Conservation (phyloP, 2,113 vertebrate species). For the Lichenostomus cassidix region DNA sequence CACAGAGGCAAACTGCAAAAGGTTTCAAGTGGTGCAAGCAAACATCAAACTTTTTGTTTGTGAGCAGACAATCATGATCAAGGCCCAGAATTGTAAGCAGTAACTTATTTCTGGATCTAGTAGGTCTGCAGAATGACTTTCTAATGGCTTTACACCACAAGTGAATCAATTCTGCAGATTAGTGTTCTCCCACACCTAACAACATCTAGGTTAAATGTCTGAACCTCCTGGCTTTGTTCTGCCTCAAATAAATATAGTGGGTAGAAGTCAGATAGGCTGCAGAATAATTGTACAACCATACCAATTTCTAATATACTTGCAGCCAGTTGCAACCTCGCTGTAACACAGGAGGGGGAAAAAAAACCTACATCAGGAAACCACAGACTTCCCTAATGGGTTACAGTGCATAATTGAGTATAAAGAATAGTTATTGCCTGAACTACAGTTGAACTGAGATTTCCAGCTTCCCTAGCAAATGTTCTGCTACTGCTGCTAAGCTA, state of each 20-base stretch:
- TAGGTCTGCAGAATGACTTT: not conserved
- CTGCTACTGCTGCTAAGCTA: conserved; percentile 53
- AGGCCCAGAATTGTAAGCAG: not conserved
- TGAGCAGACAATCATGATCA: not conserved
- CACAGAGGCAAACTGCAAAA: not conserved
- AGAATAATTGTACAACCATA: not conserved
- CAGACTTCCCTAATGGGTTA: conserved; percentile 70
- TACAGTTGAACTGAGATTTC: conserved; percentile 71
- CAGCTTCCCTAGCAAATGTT: conserved; percentile 64
- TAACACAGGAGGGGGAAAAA: not conserved
- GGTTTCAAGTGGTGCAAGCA: not conserved
- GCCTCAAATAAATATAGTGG: not conserved
- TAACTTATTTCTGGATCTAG: not conserved
- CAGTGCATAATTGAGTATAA: conserved; percentile 71
- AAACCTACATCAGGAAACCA: conserved; percentile 54
- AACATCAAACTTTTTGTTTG: not conserved
- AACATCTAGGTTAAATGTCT: not conserved
- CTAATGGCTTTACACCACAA: not conserved
- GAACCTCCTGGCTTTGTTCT: not conserved
- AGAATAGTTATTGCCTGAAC: conserved; percentile 72
- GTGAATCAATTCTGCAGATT: not conserved
- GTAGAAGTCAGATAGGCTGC: not conserved
- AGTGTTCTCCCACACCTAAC: not conserved
- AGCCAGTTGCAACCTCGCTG: conserved; percentile 21
- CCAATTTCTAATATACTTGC: not conserved